Evolutionary conservation across 2,113 vertebrate species (phyloP).

Genomic region (Pyxicephalus adspersus): DNA sequence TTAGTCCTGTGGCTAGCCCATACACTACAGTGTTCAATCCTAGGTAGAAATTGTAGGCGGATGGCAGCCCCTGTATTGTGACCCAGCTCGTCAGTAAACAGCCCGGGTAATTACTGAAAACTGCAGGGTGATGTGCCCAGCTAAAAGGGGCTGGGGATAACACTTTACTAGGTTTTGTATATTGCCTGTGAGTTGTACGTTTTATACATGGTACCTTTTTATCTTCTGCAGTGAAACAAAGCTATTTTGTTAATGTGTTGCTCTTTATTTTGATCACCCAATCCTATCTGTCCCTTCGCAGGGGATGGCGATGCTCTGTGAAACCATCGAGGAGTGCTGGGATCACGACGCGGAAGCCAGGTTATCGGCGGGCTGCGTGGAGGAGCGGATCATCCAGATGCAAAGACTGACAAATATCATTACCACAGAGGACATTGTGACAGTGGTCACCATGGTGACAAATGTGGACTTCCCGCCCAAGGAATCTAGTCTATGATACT

Average conservation of each 20-base stretch:
- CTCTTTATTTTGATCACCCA: not conserved
- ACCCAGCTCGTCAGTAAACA: no score
- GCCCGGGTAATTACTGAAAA: no score
- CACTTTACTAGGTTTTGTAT: no score
- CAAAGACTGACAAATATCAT: constrained; percentile 90
- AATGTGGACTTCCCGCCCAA: constrained; percentile 98
- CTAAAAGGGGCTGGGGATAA: no score
- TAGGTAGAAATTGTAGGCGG: no score
- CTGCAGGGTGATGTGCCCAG: no score
- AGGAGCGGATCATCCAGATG: constrained; percentile 95
- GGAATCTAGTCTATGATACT: constrained; percentile 98
- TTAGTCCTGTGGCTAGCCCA: not conserved
- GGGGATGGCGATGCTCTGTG: constrained; percentile 95
- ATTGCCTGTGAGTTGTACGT: no score
- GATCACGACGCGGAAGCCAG: constrained; percentile 97
- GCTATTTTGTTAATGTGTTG: not conserved
- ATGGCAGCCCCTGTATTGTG: no score
- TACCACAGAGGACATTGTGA: constrained; percentile 95
- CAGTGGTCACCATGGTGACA: constrained; percentile 98
- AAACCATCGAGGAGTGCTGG: constrained; percentile 98
- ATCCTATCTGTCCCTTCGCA: constrained; percentile 57
- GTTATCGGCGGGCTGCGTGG: constrained; percentile 94
- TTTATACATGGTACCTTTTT: no score
- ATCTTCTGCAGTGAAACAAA: no score
- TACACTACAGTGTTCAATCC: no score